Percentiles rank a stretch among this genome's conserved stretches.
These are phyloP conservation scores for Cremastobaeus sp. DNA, from an alignment of 2,888 invertebrate species.

Conservation along the genomic window DNA sequence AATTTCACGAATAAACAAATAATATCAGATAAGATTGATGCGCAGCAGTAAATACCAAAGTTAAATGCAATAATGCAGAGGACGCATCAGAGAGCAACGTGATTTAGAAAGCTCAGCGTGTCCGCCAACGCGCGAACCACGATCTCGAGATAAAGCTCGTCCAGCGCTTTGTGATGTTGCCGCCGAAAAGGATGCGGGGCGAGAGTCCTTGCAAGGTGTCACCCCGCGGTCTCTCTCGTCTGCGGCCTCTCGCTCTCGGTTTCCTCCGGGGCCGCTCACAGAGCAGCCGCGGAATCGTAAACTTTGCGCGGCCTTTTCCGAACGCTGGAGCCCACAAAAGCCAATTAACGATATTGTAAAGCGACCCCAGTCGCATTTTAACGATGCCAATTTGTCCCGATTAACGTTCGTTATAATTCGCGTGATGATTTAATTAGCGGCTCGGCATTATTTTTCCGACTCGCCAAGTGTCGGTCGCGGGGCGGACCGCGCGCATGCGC, in stretches of 20 bases:
- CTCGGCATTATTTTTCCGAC: too few species aligned
- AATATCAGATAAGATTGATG: constrained; percentile 58
- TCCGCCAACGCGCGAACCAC: constrained; percentile 67
- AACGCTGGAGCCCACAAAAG: constrained; percentile 21
- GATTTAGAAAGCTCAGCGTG: constrained; percentile 71
- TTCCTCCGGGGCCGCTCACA: constrained; percentile 35
- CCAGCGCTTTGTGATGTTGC: constrained; percentile 60
- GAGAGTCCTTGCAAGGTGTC: constrained; percentile 64
- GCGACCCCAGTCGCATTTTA: constrained; percentile 44
- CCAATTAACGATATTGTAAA: constrained; percentile 53
- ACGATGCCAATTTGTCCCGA: constrained; percentile 51
- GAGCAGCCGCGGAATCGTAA: constrained; percentile 61
- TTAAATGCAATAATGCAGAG: constrained; percentile 51
- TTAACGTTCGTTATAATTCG: constrained; percentile 40
- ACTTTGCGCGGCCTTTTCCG: constrained; percentile 41
- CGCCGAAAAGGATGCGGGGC: constrained; percentile 65
- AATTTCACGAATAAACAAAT: constrained; percentile 56
- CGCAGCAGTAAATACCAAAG: constrained; percentile 52
- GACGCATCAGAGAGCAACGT: constrained; percentile 53
- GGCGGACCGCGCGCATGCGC: too few species aligned
- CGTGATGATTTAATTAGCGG: constrained; percentile 40
- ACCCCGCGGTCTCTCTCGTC: too few species aligned
- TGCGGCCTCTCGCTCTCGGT: too few species aligned
- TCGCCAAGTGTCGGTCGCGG: too few species aligned
- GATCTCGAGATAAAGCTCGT: constrained; percentile 70